Evolutionary conservation across 2,113 vertebrate species (phyloP).

Genomic region (Sterna hirundo): DNA sequence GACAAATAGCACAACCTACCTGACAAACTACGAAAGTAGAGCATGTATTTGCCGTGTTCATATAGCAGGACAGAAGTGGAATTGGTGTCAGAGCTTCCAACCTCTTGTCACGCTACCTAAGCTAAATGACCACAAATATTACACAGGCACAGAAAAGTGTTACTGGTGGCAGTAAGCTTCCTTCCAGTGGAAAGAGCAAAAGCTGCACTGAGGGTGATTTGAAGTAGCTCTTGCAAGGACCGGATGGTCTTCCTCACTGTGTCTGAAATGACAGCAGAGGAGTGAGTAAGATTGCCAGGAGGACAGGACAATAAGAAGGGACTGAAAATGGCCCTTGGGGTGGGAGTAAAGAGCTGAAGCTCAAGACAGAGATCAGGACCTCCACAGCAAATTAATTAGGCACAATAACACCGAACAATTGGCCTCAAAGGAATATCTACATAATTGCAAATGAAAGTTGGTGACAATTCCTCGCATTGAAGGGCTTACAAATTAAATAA

Average conservation of each 20-base stretch:
- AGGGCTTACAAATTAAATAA: neutral
- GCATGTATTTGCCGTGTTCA: neutral
- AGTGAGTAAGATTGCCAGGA: neutral
- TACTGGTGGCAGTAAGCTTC: neutral
- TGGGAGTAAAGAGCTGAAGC: neutral
- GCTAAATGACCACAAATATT: neutral
- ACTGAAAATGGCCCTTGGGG: neutral
- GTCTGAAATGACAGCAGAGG: neutral
- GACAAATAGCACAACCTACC: neutral
- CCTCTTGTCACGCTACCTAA: neutral
- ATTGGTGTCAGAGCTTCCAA: neutral
- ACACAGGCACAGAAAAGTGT: neutral
- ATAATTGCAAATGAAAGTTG: neutral
- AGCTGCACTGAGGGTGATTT: neutral
- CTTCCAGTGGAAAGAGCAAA: neutral
- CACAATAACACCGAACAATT: neutral
- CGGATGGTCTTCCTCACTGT: neutral
- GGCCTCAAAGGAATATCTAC: neutral
- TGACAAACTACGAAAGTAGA: neutral
- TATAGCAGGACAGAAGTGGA: neutral
- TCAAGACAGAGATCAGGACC: neutral
- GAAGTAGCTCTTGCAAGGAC: neutral
- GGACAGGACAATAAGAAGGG: neutral
- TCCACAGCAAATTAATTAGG: neutral
- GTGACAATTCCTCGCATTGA: neutral